These are phyloP conservation scores for Tenodera sinensis DNA, from an alignment of 2,888 invertebrate species.

Conservation along the genomic window DNA sequence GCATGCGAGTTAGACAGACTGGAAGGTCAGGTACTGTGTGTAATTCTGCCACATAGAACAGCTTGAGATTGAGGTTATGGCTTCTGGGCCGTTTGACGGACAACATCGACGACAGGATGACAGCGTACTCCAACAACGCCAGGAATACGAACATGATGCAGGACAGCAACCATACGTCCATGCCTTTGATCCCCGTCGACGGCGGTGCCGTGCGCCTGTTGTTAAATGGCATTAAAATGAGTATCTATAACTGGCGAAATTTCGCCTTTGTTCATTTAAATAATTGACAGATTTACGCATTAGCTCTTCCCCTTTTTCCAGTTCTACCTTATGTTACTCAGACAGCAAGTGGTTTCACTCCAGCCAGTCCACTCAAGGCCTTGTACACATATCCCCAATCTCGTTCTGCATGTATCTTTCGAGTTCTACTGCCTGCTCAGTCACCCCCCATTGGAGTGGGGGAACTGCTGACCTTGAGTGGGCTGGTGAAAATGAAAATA, in stretches of 20 bases:
- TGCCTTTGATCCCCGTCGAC: slow-evolving; percentile 6
- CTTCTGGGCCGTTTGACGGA: not conserved
- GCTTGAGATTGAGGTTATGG: not conserved
- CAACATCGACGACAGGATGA: slow-evolving; percentile 6
- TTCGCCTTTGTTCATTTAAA: too few species aligned
- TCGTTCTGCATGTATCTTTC: too few species aligned
- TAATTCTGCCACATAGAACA: not conserved
- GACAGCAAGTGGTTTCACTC: too few species aligned
- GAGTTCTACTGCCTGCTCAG: too few species aligned
- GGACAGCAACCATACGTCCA: slow-evolving; percentile 23
- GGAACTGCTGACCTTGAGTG: too few species aligned
- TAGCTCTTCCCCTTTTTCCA: too few species aligned
- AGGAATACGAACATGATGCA: slow-evolving; percentile 26
- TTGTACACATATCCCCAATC: too few species aligned
- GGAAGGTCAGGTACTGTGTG: not conserved
- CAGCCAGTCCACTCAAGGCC: too few species aligned
- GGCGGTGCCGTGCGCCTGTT: slow-evolving; percentile 16
- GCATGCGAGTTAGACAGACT: not conserved
- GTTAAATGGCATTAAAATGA: not conserved
- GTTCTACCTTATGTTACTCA: too few species aligned
- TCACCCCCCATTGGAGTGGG: too few species aligned
- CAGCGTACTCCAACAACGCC: slow-evolving; percentile 25
- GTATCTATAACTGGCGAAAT: not conserved
- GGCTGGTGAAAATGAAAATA: too few species aligned
- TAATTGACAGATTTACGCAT: too few species aligned